Percentiles rank a stretch among this genome's conserved stretches.
phyloP scores from a whole-genome alignment of 2,888 invertebrate species.

The Pandemis cinnamomeana region DNA sequence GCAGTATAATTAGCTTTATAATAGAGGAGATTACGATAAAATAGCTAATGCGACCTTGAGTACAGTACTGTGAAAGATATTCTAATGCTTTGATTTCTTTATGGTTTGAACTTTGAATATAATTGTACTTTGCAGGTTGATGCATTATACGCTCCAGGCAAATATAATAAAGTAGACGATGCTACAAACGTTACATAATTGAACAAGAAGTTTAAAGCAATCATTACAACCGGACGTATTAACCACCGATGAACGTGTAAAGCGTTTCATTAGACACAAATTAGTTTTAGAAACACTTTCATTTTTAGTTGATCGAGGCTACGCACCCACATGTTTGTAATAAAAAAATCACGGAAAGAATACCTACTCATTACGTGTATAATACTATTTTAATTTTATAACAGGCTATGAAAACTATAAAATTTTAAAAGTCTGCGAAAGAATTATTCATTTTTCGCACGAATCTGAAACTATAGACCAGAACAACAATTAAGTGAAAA shows the following conservation, averaged over 20 bases:
- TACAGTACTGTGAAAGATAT: slow-evolving; percentile 1
- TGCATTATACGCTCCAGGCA: neutral
- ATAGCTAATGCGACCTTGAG: slow-evolving; percentile 6
- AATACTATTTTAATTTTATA: slow-evolving; percentile 28
- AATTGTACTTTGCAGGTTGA: neutral
- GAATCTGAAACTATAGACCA: slow-evolving; percentile 23
- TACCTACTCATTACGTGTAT: slow-evolving; percentile 27
- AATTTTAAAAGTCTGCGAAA: slow-evolving; percentile 33
- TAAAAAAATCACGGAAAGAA: slow-evolving; percentile 23
- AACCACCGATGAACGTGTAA: slow-evolving; percentile 19
- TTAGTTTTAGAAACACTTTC: slow-evolving; percentile 39
- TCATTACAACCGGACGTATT: slow-evolving; percentile 25
- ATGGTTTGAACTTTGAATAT: neutral
- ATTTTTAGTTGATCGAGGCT: slow-evolving; percentile 18
- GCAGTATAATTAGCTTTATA: slow-evolving; percentile 21
- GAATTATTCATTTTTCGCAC: slow-evolving; percentile 38
- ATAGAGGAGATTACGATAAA: slow-evolving; percentile 6
- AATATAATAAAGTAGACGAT: neutral
- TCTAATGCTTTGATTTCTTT: neutral
- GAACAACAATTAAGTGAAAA: slow-evolving; percentile 39
- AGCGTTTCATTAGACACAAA: slow-evolving; percentile 29
- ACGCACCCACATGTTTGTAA: slow-evolving; percentile 26
- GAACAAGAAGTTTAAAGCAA: slow-evolving; percentile 18
- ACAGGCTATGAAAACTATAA: slow-evolving; percentile 26
- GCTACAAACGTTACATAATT: slow-evolving; percentile 2